phyloP scores from a whole-genome alignment of 37 sponge, comb jelly and placozoan species.

The Cliona cf. orientalis region DNA sequence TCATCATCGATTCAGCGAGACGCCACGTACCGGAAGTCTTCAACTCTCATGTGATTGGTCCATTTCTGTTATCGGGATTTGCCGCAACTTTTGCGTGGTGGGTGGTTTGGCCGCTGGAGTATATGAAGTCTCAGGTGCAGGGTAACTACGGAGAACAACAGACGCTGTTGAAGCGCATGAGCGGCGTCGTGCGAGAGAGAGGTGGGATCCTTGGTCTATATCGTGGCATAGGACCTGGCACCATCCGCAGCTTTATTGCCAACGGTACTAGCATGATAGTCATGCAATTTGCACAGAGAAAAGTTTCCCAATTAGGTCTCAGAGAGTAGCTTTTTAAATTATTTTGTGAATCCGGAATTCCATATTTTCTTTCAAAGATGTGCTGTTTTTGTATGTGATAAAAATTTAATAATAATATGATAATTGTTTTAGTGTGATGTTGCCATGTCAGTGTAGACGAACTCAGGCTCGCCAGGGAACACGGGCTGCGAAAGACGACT shows the following conservation, averaged over 20 bases:
- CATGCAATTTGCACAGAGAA: conserved; percentile 93
- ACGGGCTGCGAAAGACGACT: conserved; percentile 43
- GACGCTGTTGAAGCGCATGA: conserved; percentile 70
- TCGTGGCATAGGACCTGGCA: conserved; percentile 95
- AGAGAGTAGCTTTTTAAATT: conserved; percentile 27
- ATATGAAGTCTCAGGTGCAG: conserved; percentile 99
- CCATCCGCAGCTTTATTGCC: conserved; percentile 94
- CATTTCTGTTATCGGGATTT: conserved; percentile 89
- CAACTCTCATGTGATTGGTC: conserved; percentile 75
- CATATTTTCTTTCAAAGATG: too few species aligned
- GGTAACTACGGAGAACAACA: conserved; percentile 73
- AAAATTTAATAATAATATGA: too few species aligned
- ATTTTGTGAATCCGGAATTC: not conserved
- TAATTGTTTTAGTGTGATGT: too few species aligned
- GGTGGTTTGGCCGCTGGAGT: conserved; percentile 99
- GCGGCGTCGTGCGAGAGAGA: conserved; percentile 68
- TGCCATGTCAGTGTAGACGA: conserved; percentile 51
- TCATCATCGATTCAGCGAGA: conserved; percentile 86
- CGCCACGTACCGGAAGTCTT: conserved; percentile 80
- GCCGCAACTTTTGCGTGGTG: conserved; percentile 97
- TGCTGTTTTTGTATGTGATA: not conserved
- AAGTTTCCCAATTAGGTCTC: conserved; percentile 87
- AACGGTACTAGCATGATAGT: conserved; percentile 98
- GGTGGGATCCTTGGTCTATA: conserved; percentile 91
- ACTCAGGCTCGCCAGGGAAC: conserved; percentile 55